Percentiles rank a stretch among this genome's conserved stretches.
Conservation (phyloP, 2,888 invertebrate species). For the Mesorhabditis belari region DNA sequence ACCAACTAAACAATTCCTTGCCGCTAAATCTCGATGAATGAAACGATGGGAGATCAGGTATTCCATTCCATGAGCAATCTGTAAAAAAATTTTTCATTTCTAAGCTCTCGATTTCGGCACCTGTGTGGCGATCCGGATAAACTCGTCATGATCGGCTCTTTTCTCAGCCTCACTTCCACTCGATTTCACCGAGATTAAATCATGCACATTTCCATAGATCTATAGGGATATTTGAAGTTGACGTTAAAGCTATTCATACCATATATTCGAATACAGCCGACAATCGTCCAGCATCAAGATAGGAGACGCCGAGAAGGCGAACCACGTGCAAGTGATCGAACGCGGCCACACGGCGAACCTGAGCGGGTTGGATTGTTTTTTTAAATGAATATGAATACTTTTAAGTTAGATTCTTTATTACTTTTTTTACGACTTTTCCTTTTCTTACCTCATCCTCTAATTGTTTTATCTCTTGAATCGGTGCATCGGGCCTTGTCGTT, state of each 20-base stretch:
- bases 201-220: slow-evolving; percentile 81
- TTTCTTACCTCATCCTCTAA: slow-evolving; percentile 31
- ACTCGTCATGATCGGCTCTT: slow-evolving; percentile 61
- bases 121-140: slow-evolving; percentile 75
- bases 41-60: slow-evolving; percentile 73
- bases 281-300: slow-evolving; percentile 10
- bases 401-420: too few relatives aligned
- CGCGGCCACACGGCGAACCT: slow-evolving; percentile 67
- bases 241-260: background rate
- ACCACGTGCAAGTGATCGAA: slow-evolving; percentile 90
- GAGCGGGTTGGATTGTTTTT: too few relatives aligned
- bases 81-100: slow-evolving; percentile 52
- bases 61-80: slow-evolving; percentile 71
- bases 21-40: slow-evolving; percentile 90
- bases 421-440: too few relatives aligned
- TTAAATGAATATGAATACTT: too few relatives aligned
- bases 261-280: slow-evolving; percentile 22
- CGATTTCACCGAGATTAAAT: slow-evolving; percentile 66
- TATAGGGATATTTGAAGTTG: background rate
- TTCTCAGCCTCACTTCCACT: background rate
- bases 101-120: slow-evolving; percentile 15
- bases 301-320: slow-evolving; percentile 75
- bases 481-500: slow-evolving; percentile 19
- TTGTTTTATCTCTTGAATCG: slow-evolving; percentile 18
- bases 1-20: slow-evolving; percentile 89